Conservation (phyloP, 35 echinoderm and acorn worm genomes). For the Heliocidaris tuberculata region DNA sequence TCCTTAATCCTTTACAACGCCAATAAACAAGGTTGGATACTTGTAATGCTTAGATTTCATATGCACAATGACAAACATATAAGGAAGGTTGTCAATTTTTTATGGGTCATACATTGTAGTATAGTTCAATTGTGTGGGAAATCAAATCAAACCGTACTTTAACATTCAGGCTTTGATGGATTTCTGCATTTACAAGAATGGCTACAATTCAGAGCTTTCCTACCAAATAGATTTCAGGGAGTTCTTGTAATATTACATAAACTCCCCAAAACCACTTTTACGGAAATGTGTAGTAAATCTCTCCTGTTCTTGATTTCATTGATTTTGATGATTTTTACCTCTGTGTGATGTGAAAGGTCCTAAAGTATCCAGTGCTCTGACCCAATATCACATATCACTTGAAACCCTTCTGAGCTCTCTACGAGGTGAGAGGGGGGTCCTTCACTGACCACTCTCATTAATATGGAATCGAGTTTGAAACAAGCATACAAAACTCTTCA, state of each 20-base stretch:
- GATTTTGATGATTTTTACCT: too few relatives aligned
- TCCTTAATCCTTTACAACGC: background rate
- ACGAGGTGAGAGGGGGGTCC: background rate
- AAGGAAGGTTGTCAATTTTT: too few relatives aligned
- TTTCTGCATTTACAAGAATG: background rate
- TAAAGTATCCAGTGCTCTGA: background rate
- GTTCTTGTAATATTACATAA: too few relatives aligned
- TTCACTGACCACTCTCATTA: constrained; percentile 10
- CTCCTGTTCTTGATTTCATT: too few relatives aligned
- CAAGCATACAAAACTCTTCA: background rate
- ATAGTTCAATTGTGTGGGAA: too few relatives aligned
- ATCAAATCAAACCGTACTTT: too few relatives aligned
- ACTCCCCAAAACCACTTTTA: too few relatives aligned
- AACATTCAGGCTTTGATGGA: background rate
- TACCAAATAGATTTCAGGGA: background rate
- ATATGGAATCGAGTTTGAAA: background rate
- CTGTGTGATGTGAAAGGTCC: background rate
- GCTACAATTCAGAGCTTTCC: background rate
- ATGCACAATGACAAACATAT: background rate
- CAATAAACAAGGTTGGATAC: background rate
- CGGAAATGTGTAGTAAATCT: too few relatives aligned
- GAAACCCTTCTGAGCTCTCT: background rate
- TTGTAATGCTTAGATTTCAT: background rate
- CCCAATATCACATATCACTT: background rate
- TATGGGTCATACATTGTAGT: too few relatives aligned